A percentile compares a stretch with the other conserved stretches of the same genome.
These are phyloP conservation scores for Colostygia pectinataria DNA, from an alignment of 2,888 invertebrate species.

Conservation along the genomic window DNA sequence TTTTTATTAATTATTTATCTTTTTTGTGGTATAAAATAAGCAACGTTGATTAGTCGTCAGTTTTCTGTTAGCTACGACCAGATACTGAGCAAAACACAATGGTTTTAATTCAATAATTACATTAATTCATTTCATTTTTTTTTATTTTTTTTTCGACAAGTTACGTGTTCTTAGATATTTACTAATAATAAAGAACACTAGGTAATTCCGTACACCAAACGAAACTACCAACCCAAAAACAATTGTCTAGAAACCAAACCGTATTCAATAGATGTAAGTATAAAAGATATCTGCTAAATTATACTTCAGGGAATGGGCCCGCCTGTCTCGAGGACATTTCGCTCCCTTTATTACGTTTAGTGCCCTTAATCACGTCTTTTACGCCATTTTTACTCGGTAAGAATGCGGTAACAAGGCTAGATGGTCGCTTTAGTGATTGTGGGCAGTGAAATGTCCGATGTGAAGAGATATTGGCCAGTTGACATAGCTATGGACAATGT, in stretches of 20 bases:
- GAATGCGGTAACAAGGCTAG: conserved; percentile 25
- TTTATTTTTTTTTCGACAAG: background rate
- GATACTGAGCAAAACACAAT: background rate
- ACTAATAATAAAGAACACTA: background rate
- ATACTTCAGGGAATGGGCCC: conserved; percentile 9
- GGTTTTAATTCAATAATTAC: background rate
- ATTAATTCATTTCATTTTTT: background rate
- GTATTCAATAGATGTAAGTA: conserved; percentile 7
- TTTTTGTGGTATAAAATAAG: too few relatives aligned
- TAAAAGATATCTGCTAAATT: conserved; percentile 11
- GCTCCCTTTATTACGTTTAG: conserved; percentile 30
- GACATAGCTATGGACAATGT: conserved; percentile 7
- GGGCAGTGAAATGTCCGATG: conserved; percentile 2
- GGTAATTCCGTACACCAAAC: background rate
- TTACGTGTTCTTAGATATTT: too few relatives aligned
- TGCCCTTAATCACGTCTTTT: conserved; percentile 31
- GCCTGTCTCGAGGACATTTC: conserved; percentile 22
- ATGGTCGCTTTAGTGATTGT: conserved; percentile 29
- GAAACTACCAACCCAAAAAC: background rate
- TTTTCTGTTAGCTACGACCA: too few relatives aligned
- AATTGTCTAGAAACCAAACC: conserved; percentile 4
- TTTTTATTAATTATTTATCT: too few relatives aligned
- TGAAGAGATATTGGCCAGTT: background rate
- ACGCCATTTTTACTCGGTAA: conserved; percentile 23
- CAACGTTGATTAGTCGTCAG: too few relatives aligned